These are phyloP conservation scores for Penelope pileata DNA, from an alignment of 2,113 vertebrate genomes.

Conservation along the genomic window DNA sequence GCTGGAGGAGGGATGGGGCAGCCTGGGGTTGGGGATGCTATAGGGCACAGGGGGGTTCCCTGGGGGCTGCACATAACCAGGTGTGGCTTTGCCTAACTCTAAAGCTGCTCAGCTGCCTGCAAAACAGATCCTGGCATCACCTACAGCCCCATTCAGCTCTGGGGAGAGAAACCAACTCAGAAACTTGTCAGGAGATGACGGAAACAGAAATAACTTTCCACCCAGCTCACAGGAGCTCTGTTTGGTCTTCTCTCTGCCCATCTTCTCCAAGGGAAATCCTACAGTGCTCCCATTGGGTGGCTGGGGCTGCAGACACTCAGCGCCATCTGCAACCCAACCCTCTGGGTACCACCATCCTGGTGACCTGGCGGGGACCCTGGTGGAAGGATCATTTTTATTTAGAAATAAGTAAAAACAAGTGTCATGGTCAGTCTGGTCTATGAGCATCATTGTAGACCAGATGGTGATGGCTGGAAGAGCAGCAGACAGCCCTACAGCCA, in stretches of 20 bases:
- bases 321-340: not conserved
- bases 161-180: not conserved
- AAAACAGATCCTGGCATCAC: not conserved
- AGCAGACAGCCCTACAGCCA: not conserved
- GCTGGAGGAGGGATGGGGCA: not conserved
- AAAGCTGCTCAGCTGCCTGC: not conserved
- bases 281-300: not conserved
- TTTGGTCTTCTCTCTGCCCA: not conserved
- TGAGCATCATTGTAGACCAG: not conserved
- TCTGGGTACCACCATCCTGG: not conserved
- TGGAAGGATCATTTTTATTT: too few relatives aligned
- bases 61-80: not conserved
- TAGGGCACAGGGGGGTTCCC: rapidly evolving
- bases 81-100: not conserved
- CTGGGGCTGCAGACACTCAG: not conserved
- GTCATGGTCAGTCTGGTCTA: too few relatives aligned
- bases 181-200: not conserved
- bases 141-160: not conserved
- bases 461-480: not conserved
- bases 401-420: too few relatives aligned
- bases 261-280: not conserved
- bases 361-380: rapidly evolving
- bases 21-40: not conserved
- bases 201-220: not conserved
- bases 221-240: not conserved